Percentiles rank a stretch among this genome's conserved stretches.
These are phyloP conservation scores for Columba livia DNA, from an alignment of 2,113 vertebrate genomes.

Conservation along the genomic window DNA sequence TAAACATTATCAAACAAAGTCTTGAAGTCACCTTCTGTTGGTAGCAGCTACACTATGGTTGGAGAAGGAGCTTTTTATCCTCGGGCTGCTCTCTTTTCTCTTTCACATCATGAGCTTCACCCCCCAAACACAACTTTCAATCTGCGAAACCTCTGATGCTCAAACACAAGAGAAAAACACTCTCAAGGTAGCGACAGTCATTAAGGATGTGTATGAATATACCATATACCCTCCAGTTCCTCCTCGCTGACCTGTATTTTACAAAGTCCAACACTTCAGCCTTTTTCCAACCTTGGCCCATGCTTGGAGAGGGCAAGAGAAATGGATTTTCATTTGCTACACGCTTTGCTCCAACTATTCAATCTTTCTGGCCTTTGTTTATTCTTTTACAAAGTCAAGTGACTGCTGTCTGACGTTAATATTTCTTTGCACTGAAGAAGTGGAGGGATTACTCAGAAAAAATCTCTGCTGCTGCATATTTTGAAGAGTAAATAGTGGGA, in stretches of 20 bases:
- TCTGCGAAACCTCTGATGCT: not conserved
- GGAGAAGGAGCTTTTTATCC: not conserved
- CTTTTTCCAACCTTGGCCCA: not conserved
- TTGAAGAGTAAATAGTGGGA: slow-evolving; percentile 12
- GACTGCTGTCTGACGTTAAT: not conserved
- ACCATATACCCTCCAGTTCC: not conserved
- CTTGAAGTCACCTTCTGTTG: not conserved
- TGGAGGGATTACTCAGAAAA: slow-evolving; percentile 21
- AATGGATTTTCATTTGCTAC: slow-evolving; percentile 1
- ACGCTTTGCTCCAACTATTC: not conserved
- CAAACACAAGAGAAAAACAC: not conserved
- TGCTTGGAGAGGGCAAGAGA: not conserved
- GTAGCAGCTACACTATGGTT: too few species aligned
- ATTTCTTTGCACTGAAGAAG: not conserved
- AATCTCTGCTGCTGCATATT: slow-evolving; percentile 18
- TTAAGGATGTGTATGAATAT: not conserved
- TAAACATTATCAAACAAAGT: too few species aligned
- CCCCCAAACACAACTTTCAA: not conserved
- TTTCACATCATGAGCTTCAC: not conserved
- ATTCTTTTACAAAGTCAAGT: not conserved
- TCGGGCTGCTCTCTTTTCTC: not conserved
- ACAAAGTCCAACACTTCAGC: not conserved
- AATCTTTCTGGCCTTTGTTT: not conserved
- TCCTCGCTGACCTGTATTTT: not conserved
- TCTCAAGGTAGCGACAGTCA: not conserved